Evolutionary conservation across 2,113 vertebrate species (phyloP).

Genomic region (Phoenicopterus ruber): DNA sequence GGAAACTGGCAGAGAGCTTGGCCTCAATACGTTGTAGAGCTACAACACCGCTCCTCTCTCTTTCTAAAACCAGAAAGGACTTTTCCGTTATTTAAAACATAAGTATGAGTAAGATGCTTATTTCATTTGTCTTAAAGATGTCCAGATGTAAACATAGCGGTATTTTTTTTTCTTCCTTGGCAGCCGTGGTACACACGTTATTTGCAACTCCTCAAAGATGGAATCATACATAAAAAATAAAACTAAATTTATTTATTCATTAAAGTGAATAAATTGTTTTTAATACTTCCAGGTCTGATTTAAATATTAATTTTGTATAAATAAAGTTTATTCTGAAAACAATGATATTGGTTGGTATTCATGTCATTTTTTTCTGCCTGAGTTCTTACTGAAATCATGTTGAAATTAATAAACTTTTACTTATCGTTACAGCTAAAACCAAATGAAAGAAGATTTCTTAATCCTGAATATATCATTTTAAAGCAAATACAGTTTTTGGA

Average conservation of each 20-base stretch:
- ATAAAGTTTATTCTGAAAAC: slow-evolving; percentile 76
- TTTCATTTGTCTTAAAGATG: slow-evolving; percentile 43
- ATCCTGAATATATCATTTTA: slow-evolving; percentile 67
- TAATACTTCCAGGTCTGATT: slow-evolving; percentile 76
- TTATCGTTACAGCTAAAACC: slow-evolving; percentile 67
- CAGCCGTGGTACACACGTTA: slow-evolving; percentile 24
- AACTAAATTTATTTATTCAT: slow-evolving; percentile 77
- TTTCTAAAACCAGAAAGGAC: not conserved
- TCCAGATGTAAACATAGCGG: slow-evolving; percentile 13
- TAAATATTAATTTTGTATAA: slow-evolving; percentile 76
- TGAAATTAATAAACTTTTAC: slow-evolving; percentile 72
- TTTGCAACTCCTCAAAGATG: slow-evolving; percentile 71
- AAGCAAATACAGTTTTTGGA: slow-evolving; percentile 69
- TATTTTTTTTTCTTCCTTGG: not conserved
- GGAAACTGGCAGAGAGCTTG: not conserved
- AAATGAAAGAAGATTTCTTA: slow-evolving; percentile 60
- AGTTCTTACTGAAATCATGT: slow-evolving; percentile 76
- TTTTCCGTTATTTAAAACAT: not conserved
- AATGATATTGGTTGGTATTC: slow-evolving; percentile 69
- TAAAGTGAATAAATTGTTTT: slow-evolving; percentile 74
- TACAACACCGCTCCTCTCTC: not conserved
- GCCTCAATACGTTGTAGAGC: not conserved
- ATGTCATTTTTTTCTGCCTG: slow-evolving; percentile 71
- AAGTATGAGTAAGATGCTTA: not conserved
- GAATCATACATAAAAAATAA: slow-evolving; percentile 77